Percentiles rank a stretch among this genome's conserved stretches.
phyloP scores from a whole-genome alignment of 2,113 vertebrate species.

The Myotis yumanensis region DNA sequence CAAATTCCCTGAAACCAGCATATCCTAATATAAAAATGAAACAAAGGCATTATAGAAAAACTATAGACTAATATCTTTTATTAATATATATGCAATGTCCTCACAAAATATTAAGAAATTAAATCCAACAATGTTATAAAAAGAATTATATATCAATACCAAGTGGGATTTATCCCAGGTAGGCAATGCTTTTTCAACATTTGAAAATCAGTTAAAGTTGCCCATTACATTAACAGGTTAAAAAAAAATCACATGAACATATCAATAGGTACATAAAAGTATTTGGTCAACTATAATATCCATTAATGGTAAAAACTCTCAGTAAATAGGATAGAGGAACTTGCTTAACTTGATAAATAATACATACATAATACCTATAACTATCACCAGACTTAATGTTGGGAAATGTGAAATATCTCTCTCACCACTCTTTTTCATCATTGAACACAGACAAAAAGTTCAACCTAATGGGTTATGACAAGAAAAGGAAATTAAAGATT shows the following conservation, averaged over 20 bases:
- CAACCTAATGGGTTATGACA: background rate
- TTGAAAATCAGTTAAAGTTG: background rate
- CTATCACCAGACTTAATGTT: background rate
- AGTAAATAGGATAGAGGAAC: background rate
- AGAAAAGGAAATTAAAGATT: background rate
- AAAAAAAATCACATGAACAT: background rate
- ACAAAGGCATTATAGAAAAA: background rate
- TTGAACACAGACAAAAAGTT: background rate
- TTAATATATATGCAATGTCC: background rate
- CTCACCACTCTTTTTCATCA: background rate
- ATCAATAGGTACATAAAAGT: background rate
- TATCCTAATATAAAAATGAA: background rate
- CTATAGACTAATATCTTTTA: background rate
- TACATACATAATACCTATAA: background rate
- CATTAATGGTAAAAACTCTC: background rate
- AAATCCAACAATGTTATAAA: background rate
- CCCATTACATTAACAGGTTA: background rate
- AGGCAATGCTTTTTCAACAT: background rate
- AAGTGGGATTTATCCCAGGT: background rate
- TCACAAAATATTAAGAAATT: background rate
- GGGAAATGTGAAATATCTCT: background rate
- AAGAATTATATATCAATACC: background rate
- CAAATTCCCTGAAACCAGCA: background rate
- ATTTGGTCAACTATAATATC: background rate
- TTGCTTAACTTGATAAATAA: background rate